These are phyloP conservation scores for Sicus ferrugineus DNA, from an alignment of 2,888 invertebrate genomes.

Conservation along the genomic window DNA sequence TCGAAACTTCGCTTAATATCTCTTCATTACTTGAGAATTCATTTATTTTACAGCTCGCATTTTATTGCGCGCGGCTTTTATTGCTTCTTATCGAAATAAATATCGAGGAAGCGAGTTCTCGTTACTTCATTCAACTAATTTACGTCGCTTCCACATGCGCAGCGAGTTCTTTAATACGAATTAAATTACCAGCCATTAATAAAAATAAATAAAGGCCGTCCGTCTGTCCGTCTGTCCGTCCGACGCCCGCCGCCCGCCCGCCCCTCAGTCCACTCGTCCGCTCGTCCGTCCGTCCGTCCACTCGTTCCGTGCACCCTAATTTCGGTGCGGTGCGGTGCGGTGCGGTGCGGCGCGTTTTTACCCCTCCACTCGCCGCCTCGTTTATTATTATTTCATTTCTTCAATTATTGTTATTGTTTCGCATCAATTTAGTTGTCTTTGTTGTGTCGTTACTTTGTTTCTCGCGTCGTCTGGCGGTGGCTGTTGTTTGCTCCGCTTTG, in stretches of 20 bases:
- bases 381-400: constrained; percentile 33
- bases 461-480: constrained; percentile 7
- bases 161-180: background rate
- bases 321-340: background rate
- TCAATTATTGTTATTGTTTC: constrained; percentile 35
- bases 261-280: too few relatives aligned
- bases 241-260: background rate
- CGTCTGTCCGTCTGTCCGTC: background rate
- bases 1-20: too few relatives aligned
- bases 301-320: too few relatives aligned
- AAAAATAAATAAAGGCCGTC: background rate
- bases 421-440: constrained; percentile 35
- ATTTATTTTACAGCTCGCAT: too few relatives aligned
- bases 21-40: too few relatives aligned
- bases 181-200: constrained; percentile 3
- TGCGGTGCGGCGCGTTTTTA: background rate
- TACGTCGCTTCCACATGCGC: background rate
- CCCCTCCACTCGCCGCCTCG: constrained; percentile 4
- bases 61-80: too few relatives aligned
- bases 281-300: background rate
- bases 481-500: constrained; percentile 15
- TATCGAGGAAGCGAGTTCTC: too few relatives aligned
- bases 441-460: constrained; percentile 17
- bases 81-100: too few relatives aligned
- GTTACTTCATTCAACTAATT: too few relatives aligned